Evolutionary conservation across 2,113 vertebrate species (phyloP).

Genomic region (Dendrocopos noguchii): DNA sequence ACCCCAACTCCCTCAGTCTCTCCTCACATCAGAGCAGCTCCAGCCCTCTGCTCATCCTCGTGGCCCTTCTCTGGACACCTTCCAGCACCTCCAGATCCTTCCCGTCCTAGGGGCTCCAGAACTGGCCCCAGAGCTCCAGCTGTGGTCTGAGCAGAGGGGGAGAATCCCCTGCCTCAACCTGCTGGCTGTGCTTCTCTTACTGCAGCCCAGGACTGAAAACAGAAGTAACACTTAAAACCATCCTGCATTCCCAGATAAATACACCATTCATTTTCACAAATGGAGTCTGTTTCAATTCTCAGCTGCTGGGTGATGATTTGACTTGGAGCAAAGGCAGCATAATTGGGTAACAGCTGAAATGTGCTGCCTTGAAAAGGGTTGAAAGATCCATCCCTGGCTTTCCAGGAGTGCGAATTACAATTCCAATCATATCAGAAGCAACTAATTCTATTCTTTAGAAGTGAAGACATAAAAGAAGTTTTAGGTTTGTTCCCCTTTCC

Average conservation of each 20-base stretch:
- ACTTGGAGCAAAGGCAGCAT: slow-evolving; percentile 84
- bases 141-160: too few species aligned
- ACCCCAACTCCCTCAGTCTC: too few species aligned
- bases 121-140: too few species aligned
- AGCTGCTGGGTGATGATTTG: slow-evolving; percentile 82
- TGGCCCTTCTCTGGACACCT: too few species aligned
- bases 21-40: too few species aligned
- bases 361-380: slow-evolving; percentile 80
- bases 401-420: slow-evolving; percentile 89
- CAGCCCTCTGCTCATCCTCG: too few species aligned
- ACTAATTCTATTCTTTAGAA: slow-evolving; percentile 87
- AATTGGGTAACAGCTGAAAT: slow-evolving; percentile 84
- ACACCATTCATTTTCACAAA: slow-evolving; percentile 79
- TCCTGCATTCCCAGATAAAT: slow-evolving; percentile 72
- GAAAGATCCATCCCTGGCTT: slow-evolving; percentile 83
- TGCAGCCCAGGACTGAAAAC: too few species aligned
- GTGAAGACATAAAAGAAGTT: slow-evolving; percentile 83
- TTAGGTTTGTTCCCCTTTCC: slow-evolving; percentile 58
- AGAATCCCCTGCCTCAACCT: too few species aligned
- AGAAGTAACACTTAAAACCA: slow-evolving; percentile 77
- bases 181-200: too few species aligned
- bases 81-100: too few species aligned
- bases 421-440: slow-evolving; percentile 88
- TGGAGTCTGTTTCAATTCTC: slow-evolving; percentile 85
- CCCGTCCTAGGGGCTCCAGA: too few species aligned